Conservation (phyloP, 2,797 vertebrate species). For the Neopelma chrysocephalum region DNA sequence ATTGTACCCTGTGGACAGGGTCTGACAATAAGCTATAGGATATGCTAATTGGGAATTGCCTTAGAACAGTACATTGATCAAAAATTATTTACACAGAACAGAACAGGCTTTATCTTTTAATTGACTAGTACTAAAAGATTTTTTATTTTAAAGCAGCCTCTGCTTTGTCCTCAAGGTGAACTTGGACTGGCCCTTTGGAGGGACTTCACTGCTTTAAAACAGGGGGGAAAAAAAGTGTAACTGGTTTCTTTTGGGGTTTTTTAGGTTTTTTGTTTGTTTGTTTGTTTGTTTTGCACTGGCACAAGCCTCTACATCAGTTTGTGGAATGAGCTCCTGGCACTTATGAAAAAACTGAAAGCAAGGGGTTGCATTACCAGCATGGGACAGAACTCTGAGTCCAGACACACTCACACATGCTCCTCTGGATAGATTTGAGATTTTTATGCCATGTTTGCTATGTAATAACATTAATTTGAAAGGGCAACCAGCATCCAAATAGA, state of each 20-base stretch:
- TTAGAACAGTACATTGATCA: slow-evolving; percentile 66
- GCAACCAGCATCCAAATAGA: not conserved
- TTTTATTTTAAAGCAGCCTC: slow-evolving; percentile 52
- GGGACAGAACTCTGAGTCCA: not conserved
- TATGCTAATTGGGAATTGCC: slow-evolving; percentile 46
- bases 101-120: slow-evolving; percentile 72
- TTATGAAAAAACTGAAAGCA: not conserved
- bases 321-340: not conserved
- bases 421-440: not conserved
- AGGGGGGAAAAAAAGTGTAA: not conserved
- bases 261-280: too few species aligned
- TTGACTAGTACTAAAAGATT: slow-evolving; percentile 61
- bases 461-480: not conserved
- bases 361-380: not conserved
- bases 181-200: not conserved
- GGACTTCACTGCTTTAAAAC: not conserved
- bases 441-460: not conserved
- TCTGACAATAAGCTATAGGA: slow-evolving; percentile 38
- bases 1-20: slow-evolving; percentile 42
- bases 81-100: slow-evolving; percentile 80
- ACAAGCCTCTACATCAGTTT: not conserved
- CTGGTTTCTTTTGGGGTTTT: not conserved
- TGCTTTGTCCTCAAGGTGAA: slow-evolving; percentile 1
- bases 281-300: not conserved
- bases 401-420: not conserved